A percentile compares a stretch with the other conserved stretches of the same genome.
Evolutionary conservation across 2,797 vertebrate genomes (phyloP).

Genomic region (Acipenser oxyrinchus): DNA sequence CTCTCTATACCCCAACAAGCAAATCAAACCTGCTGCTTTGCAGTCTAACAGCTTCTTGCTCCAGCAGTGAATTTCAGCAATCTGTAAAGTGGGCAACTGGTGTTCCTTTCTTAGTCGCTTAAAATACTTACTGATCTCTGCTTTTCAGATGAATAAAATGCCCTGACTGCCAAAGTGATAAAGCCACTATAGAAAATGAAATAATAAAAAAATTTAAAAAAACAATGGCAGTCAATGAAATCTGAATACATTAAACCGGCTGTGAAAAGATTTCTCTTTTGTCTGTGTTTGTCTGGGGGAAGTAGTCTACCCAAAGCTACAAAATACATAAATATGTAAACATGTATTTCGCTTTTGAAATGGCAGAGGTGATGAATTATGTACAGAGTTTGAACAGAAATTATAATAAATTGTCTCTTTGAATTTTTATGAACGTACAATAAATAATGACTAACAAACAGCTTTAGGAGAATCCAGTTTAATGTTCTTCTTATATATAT

Average conservation of each 20-base stretch:
- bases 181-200: not conserved
- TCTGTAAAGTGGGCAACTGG: no score
- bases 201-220: constrained; percentile 6
- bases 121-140: no score
- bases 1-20: no score
- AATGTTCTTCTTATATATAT: no score
- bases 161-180: not conserved
- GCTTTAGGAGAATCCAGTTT: not conserved
- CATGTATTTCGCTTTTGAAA: constrained; percentile 19
- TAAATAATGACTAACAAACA: constrained; percentile 11
- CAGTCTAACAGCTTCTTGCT: no score
- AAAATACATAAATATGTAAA: constrained; percentile 9
- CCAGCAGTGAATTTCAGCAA: no score
- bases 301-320: not conserved
- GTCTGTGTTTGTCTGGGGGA: constrained; percentile 2
- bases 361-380: constrained; percentile 19
- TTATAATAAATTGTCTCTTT: constrained; percentile 17
- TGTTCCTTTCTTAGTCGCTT: no score
- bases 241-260: constrained; percentile 41
- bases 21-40: no score
- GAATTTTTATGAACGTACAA: constrained; percentile 18
- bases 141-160: no score
- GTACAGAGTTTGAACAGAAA: constrained; percentile 22
- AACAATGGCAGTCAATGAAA: constrained; percentile 28
- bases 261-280: constrained; percentile 25